Percentiles rank a stretch among this genome's conserved stretches.
Conservation (phyloP, 2,113 vertebrate genomes). For the Atherinomorus stipes region DNA sequence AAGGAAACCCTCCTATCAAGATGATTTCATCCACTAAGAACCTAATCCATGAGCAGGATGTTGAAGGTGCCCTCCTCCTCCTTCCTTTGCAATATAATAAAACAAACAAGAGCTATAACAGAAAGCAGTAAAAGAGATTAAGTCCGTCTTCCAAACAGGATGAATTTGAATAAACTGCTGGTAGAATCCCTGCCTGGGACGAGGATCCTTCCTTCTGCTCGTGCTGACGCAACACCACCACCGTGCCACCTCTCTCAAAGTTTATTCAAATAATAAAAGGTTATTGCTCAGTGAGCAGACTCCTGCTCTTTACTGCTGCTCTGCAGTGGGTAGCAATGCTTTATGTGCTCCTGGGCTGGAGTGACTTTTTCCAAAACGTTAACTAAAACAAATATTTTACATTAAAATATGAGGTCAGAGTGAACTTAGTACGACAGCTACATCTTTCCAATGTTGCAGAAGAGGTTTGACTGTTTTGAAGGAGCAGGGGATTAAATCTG, state of each 20-base stretch:
- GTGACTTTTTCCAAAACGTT: constrained; percentile 25
- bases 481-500: no score
- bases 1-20: constrained; percentile 34
- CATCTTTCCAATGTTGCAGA: neutral
- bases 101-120: constrained; percentile 33
- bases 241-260: neutral
- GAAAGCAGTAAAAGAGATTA: constrained; percentile 47
- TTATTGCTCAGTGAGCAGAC: constrained; percentile 21
- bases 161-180: constrained; percentile 45
- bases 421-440: constrained; percentile 6
- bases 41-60: constrained; percentile 69
- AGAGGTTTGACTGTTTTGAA: no score
- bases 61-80: constrained; percentile 46
- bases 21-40: constrained; percentile 69
- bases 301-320: constrained; percentile 27
- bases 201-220: constrained; percentile 25
- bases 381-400: constrained; percentile 9
- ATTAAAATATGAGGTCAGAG: constrained; percentile 13
- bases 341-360: constrained; percentile 6
- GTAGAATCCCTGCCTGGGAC: constrained; percentile 36
- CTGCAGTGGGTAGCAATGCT: neutral
- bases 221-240: constrained; percentile 15
- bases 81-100: constrained; percentile 44
- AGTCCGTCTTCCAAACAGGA: constrained; percentile 33
- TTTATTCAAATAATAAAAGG: constrained; percentile 30